phyloP scores from a whole-genome alignment of 2,113 vertebrate genomes.

The Tamias sibiricus region DNA sequence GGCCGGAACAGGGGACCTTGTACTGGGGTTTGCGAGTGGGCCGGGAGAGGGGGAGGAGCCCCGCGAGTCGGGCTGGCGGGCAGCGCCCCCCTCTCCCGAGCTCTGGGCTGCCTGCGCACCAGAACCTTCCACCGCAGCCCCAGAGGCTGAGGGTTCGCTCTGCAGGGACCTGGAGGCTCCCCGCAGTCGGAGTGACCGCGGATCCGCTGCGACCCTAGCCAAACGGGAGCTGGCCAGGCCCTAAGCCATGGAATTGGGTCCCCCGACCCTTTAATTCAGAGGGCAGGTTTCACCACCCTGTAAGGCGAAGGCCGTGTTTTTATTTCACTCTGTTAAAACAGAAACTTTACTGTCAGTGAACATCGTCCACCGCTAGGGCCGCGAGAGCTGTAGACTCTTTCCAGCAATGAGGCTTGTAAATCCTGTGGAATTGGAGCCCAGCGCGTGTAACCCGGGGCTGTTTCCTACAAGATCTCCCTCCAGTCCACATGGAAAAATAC shows the following conservation, averaged over 20 bases:
- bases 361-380: neutral
- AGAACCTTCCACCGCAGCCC: neutral
- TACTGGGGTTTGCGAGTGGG: neutral
- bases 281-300: neutral
- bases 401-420: conserved; percentile 69
- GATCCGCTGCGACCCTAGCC: accelerated
- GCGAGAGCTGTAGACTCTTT: neutral
- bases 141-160: neutral
- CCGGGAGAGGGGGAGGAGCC: neutral
- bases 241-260: neutral
- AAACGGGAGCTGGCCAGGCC: neutral
- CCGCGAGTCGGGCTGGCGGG: neutral
- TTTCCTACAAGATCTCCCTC: conserved; percentile 25
- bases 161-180: accelerated
- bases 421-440: neutral
- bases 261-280: neutral
- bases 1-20: neutral
- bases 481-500: conserved; percentile 65
- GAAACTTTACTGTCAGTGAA: conserved; percentile 17
- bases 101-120: neutral
- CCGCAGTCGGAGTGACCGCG: neutral
- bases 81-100: neutral
- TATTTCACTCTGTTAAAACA: neutral
- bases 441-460: conserved; percentile 20
- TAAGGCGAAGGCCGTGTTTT: neutral